Evolutionary conservation across 2,888 invertebrate genomes (phyloP), one percentile per base, ranked within the genome.

Genomic region (Dendrolimus houi): DNA sequence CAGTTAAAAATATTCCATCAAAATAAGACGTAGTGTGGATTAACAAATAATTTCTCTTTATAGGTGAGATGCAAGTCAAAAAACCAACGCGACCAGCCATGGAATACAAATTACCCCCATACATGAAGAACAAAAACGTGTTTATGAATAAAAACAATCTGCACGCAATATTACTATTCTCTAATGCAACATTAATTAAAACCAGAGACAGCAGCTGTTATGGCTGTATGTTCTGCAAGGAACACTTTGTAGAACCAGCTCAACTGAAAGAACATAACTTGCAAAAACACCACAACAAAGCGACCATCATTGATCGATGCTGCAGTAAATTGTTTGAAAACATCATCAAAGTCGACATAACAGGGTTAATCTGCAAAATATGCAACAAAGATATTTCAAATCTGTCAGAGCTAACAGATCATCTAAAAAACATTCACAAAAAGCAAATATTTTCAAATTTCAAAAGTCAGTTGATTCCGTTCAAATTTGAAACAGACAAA

Each of bases 121-220:
- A 29, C 29, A 29, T 29, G 29, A 29, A 29, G 29, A 29, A 29
- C 29, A 29, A 29, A 29, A 29, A 29, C 29, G 29, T 29, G 6
- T 29, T 29, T 29, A 29, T 29, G 29, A 29, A 29, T 29, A 29
- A 29, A 59, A 1, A 58, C 29, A 29, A 29, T 29, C 29, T 29
- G 29, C 29, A 29, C 29, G 47, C 47, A 10, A 9, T 47, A 47
- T 47, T 47, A 12, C 47, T 47, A 14, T 40, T 8, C 29, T 71
- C 78, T 0, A 81, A 81, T 53, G 80, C 79, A 0, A 79, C 80
- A 0, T 71, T 74, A 0, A 72, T 80, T n/a, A 62, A 67, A 0
- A 61, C 69, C 12, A 60, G 63, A 29, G 63, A 64, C 7, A 70
- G 68, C 14, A 60, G 63, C 9, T 77, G 77, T 0, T 79, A 72